Base-by-base conservation (phyloP, 2,113 vertebrate genomes). In the Stegostoma tigrinum region DNA sequence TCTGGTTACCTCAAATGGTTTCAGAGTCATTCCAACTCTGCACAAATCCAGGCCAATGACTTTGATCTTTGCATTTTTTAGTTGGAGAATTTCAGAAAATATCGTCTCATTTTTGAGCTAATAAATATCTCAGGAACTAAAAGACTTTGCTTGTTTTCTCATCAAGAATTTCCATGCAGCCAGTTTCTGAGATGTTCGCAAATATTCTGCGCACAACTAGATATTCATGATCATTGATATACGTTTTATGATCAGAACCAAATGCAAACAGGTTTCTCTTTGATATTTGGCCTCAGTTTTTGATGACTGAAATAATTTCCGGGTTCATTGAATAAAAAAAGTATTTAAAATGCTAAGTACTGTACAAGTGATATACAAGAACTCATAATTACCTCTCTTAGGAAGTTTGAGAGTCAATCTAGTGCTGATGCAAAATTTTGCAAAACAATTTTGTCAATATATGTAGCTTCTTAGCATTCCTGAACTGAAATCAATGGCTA, bases 251-350 rank as follows among this genome's bases (percentile, higher is more conserved):
- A 48, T 48, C 89, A 38, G n/a, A 64, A 21, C 17, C 34, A 93
- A 66, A 66, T n/a, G 38, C 61, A 93, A 93, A 66, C 5, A 93
- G n/a, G 34, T 66, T 66, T 66, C 38, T 23, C 89, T 66, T 93
- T 38, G 89, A 93, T 64, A 34, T 93, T 93, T 93, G 89, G 61
- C 61, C 61, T 93, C 89, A 93, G 61, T 66, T 95, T 95, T 52
- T 95, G 48, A 95, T 72, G 42, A 72, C 42, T 52, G 45, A 72
- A 61, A 94, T 94, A 67, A 23, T 66, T 38, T 68, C 68, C 34
- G 38, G 15, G n/a, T 23, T 42, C 30, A 5, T 45, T 72, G 68
- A 72, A 75, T 24, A 72, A 93, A 66, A 66, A 24, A 90, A 61
- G 52, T 34, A 90, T 90, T 90, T 90, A 27, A 27, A 95, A 95